Base-by-base conservation (phyloP, 1,140 invertebrate species). In the Penaeus vannamei region DNA sequence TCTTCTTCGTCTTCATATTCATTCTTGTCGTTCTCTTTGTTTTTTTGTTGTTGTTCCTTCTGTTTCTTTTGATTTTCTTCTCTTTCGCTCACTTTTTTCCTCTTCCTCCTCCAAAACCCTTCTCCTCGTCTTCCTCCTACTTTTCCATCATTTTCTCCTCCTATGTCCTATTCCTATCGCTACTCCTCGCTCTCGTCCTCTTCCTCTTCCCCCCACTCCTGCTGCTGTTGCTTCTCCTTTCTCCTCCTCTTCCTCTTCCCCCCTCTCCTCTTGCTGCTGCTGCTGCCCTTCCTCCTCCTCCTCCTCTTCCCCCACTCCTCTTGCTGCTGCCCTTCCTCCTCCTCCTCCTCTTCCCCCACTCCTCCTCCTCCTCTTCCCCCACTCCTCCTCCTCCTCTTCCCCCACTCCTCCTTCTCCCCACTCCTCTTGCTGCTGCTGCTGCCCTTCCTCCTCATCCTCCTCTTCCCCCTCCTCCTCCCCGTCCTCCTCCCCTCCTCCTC, bases 91-190 rank as follows among this genome's bases (percentile, higher is more conserved):
- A 4, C 14, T 14, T 14, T 69, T 4, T 69, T 29, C 64, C 29
- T 29, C 29, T 69, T 29, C 59, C 82, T 36, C 69, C 77, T 83
- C 60, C 76, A 60, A 66, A 86, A 82, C 77, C 89, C 60, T 76
- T 32, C 36, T 72, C 91, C 82, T 86, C 80, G 87, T 91, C 90
- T 92, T 92, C 90, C 85, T 86, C 87, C 91, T 90, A 88, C 86
- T 69, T 14, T 69, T 29, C 64, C 29, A 23, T 69, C 64, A 5
- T 14, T 69, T 83, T 53, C 72, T 92, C 91, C 87, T 89, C 85
- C 91, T 91, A 23, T 90, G 87, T 88, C 14, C 64, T 66, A 79
- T 46, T 80, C 87, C 90, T 85, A 89, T 91, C 91, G 22, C 46
- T 53, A 29, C 59, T 69, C 90, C 85, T 89, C 91, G 5, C 12